Base-by-base conservation (phyloP, 2,797 vertebrate genomes). In the Pantherophis vulpinus region DNA sequence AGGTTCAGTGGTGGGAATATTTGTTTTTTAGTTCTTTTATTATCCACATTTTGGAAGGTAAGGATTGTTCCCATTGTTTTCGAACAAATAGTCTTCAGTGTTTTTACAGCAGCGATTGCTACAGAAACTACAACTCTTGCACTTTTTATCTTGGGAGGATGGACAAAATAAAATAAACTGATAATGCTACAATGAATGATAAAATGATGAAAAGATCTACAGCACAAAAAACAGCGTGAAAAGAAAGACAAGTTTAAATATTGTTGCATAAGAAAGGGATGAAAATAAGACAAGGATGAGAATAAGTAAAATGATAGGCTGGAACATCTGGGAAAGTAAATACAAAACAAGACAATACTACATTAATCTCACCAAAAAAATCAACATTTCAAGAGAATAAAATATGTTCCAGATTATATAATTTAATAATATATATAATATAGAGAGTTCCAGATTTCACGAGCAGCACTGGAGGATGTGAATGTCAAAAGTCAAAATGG, bases 211-310 rank as follows among this genome's bases (percentile, higher is more conserved):
- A 96, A 91, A 97, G 94, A 95, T 95, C 98, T 98, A 99, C 98
- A 99, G 98, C 97, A 99, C 99, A 98, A 99, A 99, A 98, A 99
- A 99, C 96, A 99, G 98, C 91, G 99, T 99, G 97, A 99, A 99
- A 98, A 99, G 99, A 97, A 99, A 99, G 96, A 99, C 99, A 98
- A 99, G 98, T 98, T 99, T 99, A 98, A 99, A 99, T 98, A 99
- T 99, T 96, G 99, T 99, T 97, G 99, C 98, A 96, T 99, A 99
- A 93, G 99, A 99, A 97, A 99, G 98, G 93, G 99, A 99, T 95
- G 99, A 99, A 98, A 99, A 99, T 98, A 99, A 98, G 98, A 99
- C 99, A 96, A 99, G 99, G 97, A 99, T 99, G 98, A 99, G 99
- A 97, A 99, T 99, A 97, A 99, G 98, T 97, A 99, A 98, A 99